Percentiles rank a stretch among this genome's conserved stretches.
These are phyloP conservation scores for Scaptomyza parva DNA, from an alignment of 2,888 invertebrate genomes.

Conservation along the genomic window DNA sequence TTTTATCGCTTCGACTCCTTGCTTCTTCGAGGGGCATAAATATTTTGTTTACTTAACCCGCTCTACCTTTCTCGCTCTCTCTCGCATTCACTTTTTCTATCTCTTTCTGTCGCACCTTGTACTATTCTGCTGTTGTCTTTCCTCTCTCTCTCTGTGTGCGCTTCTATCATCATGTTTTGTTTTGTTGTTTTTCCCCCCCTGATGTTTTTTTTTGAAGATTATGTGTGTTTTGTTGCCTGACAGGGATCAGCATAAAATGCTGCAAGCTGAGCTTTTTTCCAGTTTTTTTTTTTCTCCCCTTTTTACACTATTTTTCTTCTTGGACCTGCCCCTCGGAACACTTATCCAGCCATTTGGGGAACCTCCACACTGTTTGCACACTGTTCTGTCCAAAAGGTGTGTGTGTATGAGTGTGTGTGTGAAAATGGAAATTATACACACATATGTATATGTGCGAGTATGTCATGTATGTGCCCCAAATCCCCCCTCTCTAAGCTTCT, in stretches of 20 bases:
- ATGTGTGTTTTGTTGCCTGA: constrained; percentile 84
- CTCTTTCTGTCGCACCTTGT: constrained; percentile 23
- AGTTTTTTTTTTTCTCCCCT: constrained; percentile 10
- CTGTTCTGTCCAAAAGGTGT: constrained; percentile 56
- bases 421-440: constrained; percentile 59
- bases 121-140: constrained; percentile 62
- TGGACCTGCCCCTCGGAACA: neutral
- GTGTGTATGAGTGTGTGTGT: constrained; percentile 22
- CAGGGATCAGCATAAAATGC: constrained; percentile 85
- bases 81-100: constrained; percentile 6
- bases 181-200: constrained; percentile 47
- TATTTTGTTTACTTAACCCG: constrained; percentile 75
- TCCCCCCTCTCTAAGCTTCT: constrained; percentile 1
- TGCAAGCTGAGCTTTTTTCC: constrained; percentile 83
- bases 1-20: constrained; percentile 47
- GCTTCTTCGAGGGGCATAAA: constrained; percentile 59
- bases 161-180: constrained; percentile 67
- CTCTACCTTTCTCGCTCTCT: neutral
- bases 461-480: constrained; percentile 37
- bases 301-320: constrained; percentile 29
- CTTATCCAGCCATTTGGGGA: neutral
- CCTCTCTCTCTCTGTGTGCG: constrained; percentile 9
- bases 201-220: constrained; percentile 82
- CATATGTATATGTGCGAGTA: constrained; percentile 50
- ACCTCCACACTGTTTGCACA: constrained; percentile 44